Conservation (phyloP, 2,888 invertebrate genomes). For the Drosophila multiciliata region DNA sequence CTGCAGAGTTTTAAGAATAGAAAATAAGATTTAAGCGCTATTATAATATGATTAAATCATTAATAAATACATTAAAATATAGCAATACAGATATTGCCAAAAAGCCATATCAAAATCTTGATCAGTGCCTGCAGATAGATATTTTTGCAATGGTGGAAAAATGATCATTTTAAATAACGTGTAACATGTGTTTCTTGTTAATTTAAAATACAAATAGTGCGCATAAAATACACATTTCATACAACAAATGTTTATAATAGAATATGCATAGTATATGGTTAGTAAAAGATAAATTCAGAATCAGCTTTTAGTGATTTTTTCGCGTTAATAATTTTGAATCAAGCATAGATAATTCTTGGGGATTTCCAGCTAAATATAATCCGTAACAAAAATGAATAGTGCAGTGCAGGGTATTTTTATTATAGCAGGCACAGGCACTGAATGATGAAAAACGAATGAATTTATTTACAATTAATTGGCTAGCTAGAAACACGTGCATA, state of each 20-base stretch:
- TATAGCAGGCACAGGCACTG: too few relatives aligned
- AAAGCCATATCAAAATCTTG: not conserved
- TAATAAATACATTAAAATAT: not conserved
- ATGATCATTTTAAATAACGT: not conserved
- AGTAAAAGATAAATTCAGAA: not conserved
- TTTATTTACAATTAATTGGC: too few relatives aligned
- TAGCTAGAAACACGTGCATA: too few relatives aligned
- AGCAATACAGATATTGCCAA: not conserved
- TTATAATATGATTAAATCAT: not conserved
- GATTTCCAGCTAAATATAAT: too few relatives aligned
- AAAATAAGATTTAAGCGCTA: not conserved
- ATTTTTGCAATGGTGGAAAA: not conserved
- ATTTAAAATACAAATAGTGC: not conserved
- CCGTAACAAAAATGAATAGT: too few relatives aligned
- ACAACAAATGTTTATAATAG: not conserved
- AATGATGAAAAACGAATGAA: too few relatives aligned
- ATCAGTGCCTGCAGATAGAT: not conserved
- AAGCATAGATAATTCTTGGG: too few relatives aligned
- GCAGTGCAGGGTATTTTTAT: too few relatives aligned
- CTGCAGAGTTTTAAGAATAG: not conserved
- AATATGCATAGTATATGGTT: not conserved
- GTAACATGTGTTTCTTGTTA: not conserved
- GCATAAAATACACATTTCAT: not conserved
- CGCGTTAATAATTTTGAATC: too few relatives aligned
- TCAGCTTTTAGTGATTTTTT: not conserved